Evolutionary conservation across 2,888 invertebrate genomes (phyloP).

Genomic region (Drosophila paranaensis): DNA sequence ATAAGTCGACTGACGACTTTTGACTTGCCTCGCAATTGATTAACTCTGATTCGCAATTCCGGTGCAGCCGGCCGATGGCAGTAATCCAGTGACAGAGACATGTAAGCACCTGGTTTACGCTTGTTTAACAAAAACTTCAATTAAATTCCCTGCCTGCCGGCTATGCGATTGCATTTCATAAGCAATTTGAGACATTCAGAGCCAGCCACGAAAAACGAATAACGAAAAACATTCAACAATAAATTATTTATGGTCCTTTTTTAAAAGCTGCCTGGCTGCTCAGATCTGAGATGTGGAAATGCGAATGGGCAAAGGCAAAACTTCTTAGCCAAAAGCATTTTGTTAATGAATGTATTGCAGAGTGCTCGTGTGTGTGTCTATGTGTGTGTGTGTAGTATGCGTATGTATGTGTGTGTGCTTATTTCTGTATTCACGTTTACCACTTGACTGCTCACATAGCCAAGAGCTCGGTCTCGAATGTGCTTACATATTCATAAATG

Average conservation of each 20-base stretch:
- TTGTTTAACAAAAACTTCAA: constrained; percentile 36
- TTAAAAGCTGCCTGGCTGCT: constrained; percentile 37
- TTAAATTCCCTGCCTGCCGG: constrained; percentile 34
- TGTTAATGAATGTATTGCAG: constrained; percentile 71
- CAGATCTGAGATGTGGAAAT: constrained; percentile 33
- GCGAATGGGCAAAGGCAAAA: constrained; percentile 53
- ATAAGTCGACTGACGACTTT: constrained; percentile 55
- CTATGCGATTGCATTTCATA: constrained; percentile 26
- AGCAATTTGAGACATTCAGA: constrained; percentile 24
- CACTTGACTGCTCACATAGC: constrained; percentile 69
- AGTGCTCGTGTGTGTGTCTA: constrained; percentile 28
- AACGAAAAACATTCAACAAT: constrained; percentile 40
- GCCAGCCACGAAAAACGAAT: background rate
- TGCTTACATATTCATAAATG: constrained; percentile 78
- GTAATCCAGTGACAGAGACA: constrained; percentile 31
- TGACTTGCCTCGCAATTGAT: constrained; percentile 69
- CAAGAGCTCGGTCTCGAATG: constrained; percentile 53
- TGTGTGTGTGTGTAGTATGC: constrained; percentile 17
- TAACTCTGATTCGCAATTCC: constrained; percentile 64
- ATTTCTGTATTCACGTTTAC: constrained; percentile 57
- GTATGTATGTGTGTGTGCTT: constrained; percentile 23
- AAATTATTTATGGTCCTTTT: constrained; percentile 50
- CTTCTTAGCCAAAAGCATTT: constrained; percentile 73
- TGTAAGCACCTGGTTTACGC: constrained; percentile 40
- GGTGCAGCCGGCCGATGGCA: background rate